These are phyloP conservation scores for Sphaerophoria rueppellii DNA, from an alignment of 2,888 invertebrate genomes.

Conservation along the genomic window DNA sequence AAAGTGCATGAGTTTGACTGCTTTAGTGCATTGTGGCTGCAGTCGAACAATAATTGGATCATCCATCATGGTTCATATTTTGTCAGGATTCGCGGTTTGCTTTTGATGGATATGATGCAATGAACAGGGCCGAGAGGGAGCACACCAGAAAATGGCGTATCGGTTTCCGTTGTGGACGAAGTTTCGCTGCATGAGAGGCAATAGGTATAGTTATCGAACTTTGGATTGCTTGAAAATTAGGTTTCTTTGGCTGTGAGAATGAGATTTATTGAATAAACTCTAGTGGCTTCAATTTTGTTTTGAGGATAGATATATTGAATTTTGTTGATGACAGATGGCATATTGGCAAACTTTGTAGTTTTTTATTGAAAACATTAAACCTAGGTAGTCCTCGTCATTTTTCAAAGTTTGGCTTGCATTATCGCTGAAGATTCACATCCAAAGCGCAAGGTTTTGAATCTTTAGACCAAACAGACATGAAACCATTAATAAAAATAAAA, in stretches of 20 bases:
- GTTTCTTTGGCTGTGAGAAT: neutral
- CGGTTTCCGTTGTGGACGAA: conserved; percentile 11
- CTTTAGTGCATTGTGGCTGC: conserved; percentile 24
- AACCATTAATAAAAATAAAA: no score
- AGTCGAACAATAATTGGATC: conserved; percentile 66
- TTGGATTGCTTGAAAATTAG: conserved; percentile 4
- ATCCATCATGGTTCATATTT: conserved; percentile 64
- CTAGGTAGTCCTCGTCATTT: no score
- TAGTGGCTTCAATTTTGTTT: no score
- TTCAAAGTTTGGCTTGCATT: no score
- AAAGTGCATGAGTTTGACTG: conserved; percentile 19
- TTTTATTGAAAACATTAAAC: no score
- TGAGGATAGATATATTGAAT: no score
- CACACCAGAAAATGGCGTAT: conserved; percentile 50
- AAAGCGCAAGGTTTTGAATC: no score
- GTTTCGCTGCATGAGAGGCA: neutral
- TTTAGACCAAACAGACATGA: no score
- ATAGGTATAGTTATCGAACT: conserved; percentile 40
- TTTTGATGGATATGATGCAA: conserved; percentile 40
- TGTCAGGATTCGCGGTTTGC: conserved; percentile 48
- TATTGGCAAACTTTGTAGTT: no score
- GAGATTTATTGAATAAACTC: no score
- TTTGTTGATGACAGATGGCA: no score
- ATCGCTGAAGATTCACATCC: no score
- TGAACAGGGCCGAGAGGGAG: neutral